Evolutionary conservation across 2,797 vertebrate species (phyloP).

Genomic region (Diplodus sargus): DNA sequence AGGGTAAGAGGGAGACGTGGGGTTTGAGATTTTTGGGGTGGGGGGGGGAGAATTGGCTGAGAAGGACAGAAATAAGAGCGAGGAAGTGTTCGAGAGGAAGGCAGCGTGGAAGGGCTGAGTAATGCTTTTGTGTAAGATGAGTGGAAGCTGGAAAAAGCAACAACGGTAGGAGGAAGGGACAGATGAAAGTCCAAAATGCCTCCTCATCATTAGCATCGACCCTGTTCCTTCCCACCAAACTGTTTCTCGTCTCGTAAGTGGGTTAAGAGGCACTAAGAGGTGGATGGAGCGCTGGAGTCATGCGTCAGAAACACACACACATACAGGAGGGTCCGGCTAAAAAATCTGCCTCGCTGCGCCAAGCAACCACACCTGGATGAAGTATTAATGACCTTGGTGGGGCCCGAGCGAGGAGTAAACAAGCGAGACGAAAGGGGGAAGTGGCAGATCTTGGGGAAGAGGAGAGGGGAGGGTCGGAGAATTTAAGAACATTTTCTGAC

Average conservation of each 20-base stretch:
- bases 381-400: constrained; percentile 59
- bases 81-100: constrained; percentile 27
- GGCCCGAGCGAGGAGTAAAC: constrained; percentile 28
- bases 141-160: constrained; percentile 34
- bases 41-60: constrained; percentile 8
- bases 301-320: constrained; percentile 13
- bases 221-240: constrained; percentile 41
- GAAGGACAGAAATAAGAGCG: constrained; percentile 13
- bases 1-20: constrained; percentile 69
- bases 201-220: constrained; percentile 43
- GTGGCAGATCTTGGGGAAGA: constrained; percentile 9
- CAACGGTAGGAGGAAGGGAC: constrained; percentile 19
- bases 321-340: neutral
- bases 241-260: constrained; percentile 42
- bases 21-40: constrained; percentile 28
- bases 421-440: constrained; percentile 27
- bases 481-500: constrained; percentile 14
- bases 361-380: constrained; percentile 42
- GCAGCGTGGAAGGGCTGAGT: constrained; percentile 41
- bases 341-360: constrained; percentile 38
- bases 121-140: constrained; percentile 51
- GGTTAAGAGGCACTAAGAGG: constrained; percentile 57
- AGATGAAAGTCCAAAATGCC: constrained; percentile 49
- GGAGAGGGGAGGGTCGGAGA: constrained; percentile 9
- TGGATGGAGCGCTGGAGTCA: constrained; percentile 23